Evolutionary conservation across 2,113 vertebrate species (phyloP), one percentile per base, ranked within the genome.

Genomic region (Paramisgurnus dabryanus): DNA sequence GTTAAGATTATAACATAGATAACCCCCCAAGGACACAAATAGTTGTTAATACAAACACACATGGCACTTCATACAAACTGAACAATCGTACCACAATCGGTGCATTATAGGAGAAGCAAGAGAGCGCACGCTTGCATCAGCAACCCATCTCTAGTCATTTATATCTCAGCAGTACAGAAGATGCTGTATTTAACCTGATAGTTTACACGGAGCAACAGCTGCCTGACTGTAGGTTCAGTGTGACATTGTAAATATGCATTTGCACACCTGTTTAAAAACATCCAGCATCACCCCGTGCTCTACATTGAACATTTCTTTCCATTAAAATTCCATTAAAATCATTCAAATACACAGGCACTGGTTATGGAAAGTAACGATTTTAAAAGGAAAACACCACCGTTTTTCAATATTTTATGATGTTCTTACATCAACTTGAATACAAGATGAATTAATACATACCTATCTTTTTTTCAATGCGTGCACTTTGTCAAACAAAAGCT

Each of bases 91-190:
- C 50, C 1, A 13, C 50, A 22, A 22, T 22, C 22, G 2, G 40
- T 22, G 53, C 8, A 72, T 40, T 34, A 58, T 17, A 58, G 57
- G n/a, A 6, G 67, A 8, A 6, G 22, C 11, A 47, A 67, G 13
- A 34, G 6, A 70, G 1, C 50, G 1, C 22, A 50, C 22, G n/a
- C n/a, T 45, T 15, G 17, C 40, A 73, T 73, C 40, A 34, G 27
- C 27, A 17, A 45, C 55, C 18, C 17, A 61, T 61, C 40, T 27
- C 11, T 22, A n/a, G 17, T 17, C n/a, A 41, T 58, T 58, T 58
- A 72, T 18, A 72, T 8, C 27, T 34, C 69, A 58, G 53, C 69
- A 43, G 34, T 17, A 74, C 39, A 41, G 70, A 74, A 9, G 40
- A 47, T 0, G 41, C 18, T 18, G 43, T 55, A 41, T 13, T 60